Evolutionary conservation across 2,113 vertebrate species (phyloP).

Genomic region (Mesitornis unicolor): DNA sequence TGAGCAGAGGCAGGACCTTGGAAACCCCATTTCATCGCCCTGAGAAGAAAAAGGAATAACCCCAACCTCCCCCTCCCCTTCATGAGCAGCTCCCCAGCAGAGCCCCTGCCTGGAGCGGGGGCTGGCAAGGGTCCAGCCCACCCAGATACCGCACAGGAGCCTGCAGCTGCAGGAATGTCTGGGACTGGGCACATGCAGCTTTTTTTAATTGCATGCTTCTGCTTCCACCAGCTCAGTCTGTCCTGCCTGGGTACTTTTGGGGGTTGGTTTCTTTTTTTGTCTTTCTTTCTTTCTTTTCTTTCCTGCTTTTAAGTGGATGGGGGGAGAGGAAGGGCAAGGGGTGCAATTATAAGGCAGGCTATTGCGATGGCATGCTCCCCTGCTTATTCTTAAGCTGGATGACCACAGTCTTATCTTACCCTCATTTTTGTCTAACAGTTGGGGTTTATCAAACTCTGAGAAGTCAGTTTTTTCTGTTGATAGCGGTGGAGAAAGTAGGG

Average conservation of each 20-base stretch:
- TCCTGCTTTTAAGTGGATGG: background rate
- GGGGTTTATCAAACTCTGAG: background rate
- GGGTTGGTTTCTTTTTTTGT: background rate
- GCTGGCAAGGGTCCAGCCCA: slow-evolving; percentile 37
- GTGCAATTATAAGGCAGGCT: background rate
- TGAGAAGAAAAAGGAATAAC: background rate
- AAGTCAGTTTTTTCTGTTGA: background rate
- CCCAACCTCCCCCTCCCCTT: background rate
- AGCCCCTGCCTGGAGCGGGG: slow-evolving; percentile 12
- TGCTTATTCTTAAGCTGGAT: background rate
- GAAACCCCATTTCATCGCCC: background rate
- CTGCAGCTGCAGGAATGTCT: slow-evolving; percentile 71
- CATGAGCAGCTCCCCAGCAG: background rate
- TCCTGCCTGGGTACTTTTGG: background rate
- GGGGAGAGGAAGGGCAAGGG: background rate
- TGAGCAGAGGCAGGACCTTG: background rate
- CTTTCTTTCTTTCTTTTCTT: background rate
- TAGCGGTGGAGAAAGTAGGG: background rate
- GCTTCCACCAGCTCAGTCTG: background rate
- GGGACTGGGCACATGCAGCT: background rate
- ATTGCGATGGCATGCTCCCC: background rate
- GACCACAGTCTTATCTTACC: background rate
- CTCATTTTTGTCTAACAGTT: background rate
- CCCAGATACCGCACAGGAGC: slow-evolving; percentile 33
- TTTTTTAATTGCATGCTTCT: slow-evolving; percentile 18